Percentiles rank a stretch among this genome's conserved stretches.
phyloP scores from a whole-genome alignment of 2,888 invertebrate species.

The Geotrupes spiniger region DNA sequence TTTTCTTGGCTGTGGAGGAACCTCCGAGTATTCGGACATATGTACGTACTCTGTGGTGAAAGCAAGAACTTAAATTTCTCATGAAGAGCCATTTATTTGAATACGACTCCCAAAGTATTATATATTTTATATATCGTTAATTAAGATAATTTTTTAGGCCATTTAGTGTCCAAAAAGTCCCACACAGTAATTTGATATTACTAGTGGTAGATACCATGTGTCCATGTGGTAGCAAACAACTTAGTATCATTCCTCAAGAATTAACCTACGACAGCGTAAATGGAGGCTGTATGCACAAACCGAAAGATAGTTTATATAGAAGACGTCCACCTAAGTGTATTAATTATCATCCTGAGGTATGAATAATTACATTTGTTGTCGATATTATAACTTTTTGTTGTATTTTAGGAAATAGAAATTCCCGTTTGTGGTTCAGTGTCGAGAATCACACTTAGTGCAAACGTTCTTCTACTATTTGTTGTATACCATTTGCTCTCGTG shows the following conservation, averaged over 20 bases:
- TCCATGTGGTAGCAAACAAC: slow-evolving; percentile 83
- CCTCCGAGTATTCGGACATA: too few relatives aligned
- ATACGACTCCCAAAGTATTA: too few relatives aligned
- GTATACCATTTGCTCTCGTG: slow-evolving; percentile 35
- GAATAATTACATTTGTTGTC: slow-evolving; percentile 3
- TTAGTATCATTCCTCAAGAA: slow-evolving; percentile 77
- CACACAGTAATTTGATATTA: slow-evolving; percentile 83
- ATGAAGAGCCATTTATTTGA: too few relatives aligned
- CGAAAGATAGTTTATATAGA: slow-evolving; percentile 66
- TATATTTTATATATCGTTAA: too few relatives aligned
- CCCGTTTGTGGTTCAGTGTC: slow-evolving; percentile 59
- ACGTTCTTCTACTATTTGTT: slow-evolving; percentile 1
- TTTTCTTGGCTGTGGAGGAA: too few relatives aligned
- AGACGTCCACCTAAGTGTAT: slow-evolving; percentile 77
- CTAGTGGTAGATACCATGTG: slow-evolving; percentile 86
- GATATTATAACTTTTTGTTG: slow-evolving; percentile 13
- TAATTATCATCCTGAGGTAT: slow-evolving; percentile 84
- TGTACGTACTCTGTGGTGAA: too few relatives aligned
- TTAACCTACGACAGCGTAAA: slow-evolving; percentile 55
- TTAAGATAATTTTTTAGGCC: slow-evolving; percentile 57
- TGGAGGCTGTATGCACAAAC: slow-evolving; percentile 58
- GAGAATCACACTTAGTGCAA: slow-evolving; percentile 31
- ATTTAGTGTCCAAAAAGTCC: slow-evolving; percentile 89
- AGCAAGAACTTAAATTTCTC: too few relatives aligned
- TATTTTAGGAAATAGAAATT: slow-evolving; percentile 63